A percentile compares a stretch with the other conserved stretches of the same genome.
Conservation (phyloP, 2,797 vertebrate species). For the Xiphophorus birchmanni region DNA sequence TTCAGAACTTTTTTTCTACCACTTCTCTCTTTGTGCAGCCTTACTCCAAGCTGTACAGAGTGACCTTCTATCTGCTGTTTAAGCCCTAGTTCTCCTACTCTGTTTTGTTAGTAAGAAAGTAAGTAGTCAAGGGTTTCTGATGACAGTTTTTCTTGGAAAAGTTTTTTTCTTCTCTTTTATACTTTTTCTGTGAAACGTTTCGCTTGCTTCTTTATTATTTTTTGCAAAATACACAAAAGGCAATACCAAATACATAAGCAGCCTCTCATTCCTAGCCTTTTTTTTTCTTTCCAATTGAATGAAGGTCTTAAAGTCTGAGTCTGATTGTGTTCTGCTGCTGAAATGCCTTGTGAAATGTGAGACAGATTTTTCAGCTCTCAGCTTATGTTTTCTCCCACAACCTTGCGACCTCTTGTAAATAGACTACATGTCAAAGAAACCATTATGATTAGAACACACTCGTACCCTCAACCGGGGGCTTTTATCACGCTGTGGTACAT, state of each 20-base stretch:
- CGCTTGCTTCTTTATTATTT: not conserved
- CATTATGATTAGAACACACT: slow-evolving; percentile 67
- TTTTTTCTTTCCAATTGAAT: slow-evolving; percentile 2
- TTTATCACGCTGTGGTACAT: slow-evolving; percentile 56
- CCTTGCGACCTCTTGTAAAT: slow-evolving; percentile 64
- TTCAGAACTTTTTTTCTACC: slow-evolving; percentile 22
- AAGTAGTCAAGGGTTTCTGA: slow-evolving; percentile 17
- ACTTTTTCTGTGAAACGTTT: not conserved
- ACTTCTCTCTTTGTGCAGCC: slow-evolving; percentile 20
- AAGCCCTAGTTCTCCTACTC: slow-evolving; percentile 33
- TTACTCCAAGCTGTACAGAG: not conserved
- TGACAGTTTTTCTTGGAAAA: slow-evolving; percentile 18
- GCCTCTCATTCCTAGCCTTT: slow-evolving; percentile 26
- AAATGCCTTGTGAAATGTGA: slow-evolving; percentile 55
- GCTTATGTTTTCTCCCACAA: slow-evolving; percentile 70
- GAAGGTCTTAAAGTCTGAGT: slow-evolving; percentile 24
- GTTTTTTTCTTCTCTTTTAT: not conserved
- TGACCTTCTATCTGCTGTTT: slow-evolving; percentile 47
- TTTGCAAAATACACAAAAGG: not conserved
- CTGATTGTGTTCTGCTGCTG: slow-evolving; percentile 23
- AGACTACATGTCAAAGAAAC: slow-evolving; percentile 63
- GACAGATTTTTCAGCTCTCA: slow-evolving; percentile 43
- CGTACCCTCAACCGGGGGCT: slow-evolving; percentile 30
- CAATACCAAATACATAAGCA: slow-evolving; percentile 37
- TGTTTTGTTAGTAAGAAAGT: slow-evolving; percentile 20